These are phyloP conservation scores for Metellina segmentata DNA, from an alignment of 2,888 invertebrate species.

Conservation along the genomic window DNA sequence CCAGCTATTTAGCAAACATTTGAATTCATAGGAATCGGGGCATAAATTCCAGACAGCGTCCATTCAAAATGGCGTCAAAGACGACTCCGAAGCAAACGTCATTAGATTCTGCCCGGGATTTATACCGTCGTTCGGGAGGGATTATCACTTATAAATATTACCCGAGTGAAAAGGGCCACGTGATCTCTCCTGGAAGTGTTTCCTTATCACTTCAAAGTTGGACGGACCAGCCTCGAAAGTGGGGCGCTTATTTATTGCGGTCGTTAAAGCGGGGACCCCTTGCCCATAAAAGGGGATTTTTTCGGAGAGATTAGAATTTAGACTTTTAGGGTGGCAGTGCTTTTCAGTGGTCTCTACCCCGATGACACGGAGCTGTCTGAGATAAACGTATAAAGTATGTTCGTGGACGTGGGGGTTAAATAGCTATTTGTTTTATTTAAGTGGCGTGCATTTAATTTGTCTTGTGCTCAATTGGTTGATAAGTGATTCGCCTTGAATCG, in stretches of 20 bases:
- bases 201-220: neutral
- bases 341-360: no score
- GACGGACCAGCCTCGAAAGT: neutral
- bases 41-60: neutral
- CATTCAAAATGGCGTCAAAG: neutral
- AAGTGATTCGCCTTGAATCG: no score
- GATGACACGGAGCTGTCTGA: neutral
- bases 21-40: neutral
- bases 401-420: neutral
- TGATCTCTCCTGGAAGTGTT: slow-evolving; percentile 1
- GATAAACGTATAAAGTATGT: no score
- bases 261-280: neutral
- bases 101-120: slow-evolving; percentile 9
- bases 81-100: neutral
- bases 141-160: slow-evolving; percentile 45
- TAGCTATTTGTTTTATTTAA: neutral
- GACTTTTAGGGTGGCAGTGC: neutral
- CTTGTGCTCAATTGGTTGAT: neutral
- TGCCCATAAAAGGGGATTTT: neutral
- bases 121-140: slow-evolving; percentile 17
- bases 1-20: neutral
- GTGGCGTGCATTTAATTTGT: neutral
- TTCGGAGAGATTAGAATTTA: neutral
- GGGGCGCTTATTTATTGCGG: slow-evolving; percentile 19
- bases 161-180: slow-evolving; percentile 3